These are phyloP conservation scores for Globodera ellingtonae DNA, from an alignment of 1,140 invertebrate genomes.

Conservation along the genomic window DNA sequence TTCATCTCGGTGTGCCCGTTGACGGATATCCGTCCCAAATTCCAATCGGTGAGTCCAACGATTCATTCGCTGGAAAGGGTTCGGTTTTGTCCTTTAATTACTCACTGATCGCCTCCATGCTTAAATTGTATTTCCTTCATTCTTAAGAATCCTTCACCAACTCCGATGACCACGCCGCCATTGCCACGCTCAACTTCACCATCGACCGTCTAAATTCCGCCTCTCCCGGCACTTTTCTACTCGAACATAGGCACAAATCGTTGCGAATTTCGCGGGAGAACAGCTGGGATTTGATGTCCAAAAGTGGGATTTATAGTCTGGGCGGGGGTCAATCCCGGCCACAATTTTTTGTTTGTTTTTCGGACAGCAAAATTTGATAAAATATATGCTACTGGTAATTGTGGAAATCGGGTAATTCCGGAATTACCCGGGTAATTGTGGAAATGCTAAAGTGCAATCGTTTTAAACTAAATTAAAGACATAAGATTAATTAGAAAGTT, in stretches of 20 bases:
- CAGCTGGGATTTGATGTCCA: slow-evolving; percentile 55
- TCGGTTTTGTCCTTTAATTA: too few species aligned
- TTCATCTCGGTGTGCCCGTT: neutral
- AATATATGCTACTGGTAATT: too few species aligned
- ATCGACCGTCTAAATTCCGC: slow-evolving; percentile 38
- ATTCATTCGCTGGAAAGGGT: too few species aligned
- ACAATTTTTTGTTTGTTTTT: too few species aligned
- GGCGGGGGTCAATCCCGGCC: too few species aligned
- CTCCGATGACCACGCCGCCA: slow-evolving; percentile 47
- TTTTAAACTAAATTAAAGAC: too few species aligned
- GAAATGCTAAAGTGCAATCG: too few species aligned
- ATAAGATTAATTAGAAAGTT: too few species aligned
- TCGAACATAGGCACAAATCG: slow-evolving; percentile 45
- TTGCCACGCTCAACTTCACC: slow-evolving; percentile 48
- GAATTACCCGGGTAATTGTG: too few species aligned
- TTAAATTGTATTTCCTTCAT: neutral
- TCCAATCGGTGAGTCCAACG: slow-evolving; percentile 49
- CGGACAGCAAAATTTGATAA: too few species aligned
- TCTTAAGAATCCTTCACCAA: slow-evolving; percentile 48
- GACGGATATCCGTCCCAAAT: slow-evolving; percentile 49
- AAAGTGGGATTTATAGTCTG: slow-evolving; percentile 29
- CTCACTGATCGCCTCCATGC: too few species aligned
- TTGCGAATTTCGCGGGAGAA: slow-evolving; percentile 44
- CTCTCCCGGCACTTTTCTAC: slow-evolving; percentile 36
- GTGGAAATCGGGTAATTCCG: too few species aligned